These are phyloP conservation scores for Gnatocerus cornutus DNA, from an alignment of 2,888 invertebrate species.

Conservation along the genomic window DNA sequence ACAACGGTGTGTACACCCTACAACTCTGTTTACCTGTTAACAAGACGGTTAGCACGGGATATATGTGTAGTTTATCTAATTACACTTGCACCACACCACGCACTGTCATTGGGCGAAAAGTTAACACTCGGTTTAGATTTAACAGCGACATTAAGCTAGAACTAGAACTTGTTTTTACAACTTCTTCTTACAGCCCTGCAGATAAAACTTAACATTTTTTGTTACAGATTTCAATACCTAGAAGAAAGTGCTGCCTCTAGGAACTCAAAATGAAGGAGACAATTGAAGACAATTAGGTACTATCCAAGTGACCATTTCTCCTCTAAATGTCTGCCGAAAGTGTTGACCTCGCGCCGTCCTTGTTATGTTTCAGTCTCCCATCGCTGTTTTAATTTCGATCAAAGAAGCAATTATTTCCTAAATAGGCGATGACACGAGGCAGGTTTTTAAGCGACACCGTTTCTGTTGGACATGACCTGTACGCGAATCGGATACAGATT, in stretches of 20 bases:
- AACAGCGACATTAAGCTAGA: constrained; percentile 1
- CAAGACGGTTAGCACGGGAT: constrained; percentile 3
- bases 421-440: constrained; percentile 63
- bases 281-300: too few species aligned
- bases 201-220: too few species aligned
- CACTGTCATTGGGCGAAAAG: not conserved
- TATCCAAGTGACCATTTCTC: too few species aligned
- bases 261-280: too few species aligned
- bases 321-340: not conserved
- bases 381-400: constrained; percentile 53
- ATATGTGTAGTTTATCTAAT: constrained; percentile 14
- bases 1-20: constrained; percentile 17
- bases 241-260: too few species aligned
- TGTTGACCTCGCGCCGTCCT: constrained; percentile 32
- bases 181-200: too few species aligned
- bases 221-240: too few species aligned
- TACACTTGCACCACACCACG: not conserved
- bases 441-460: constrained; percentile 56
- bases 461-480: constrained; percentile 60
- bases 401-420: constrained; percentile 59
- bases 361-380: constrained; percentile 20
- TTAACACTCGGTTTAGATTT: not conserved
- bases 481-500: constrained; percentile 63
- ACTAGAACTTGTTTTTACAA: not conserved
- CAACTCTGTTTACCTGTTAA: constrained; percentile 34